Evolutionary conservation across 2,797 vertebrate genomes (phyloP).

Genomic region (Chiloscyllium punctatum): DNA sequence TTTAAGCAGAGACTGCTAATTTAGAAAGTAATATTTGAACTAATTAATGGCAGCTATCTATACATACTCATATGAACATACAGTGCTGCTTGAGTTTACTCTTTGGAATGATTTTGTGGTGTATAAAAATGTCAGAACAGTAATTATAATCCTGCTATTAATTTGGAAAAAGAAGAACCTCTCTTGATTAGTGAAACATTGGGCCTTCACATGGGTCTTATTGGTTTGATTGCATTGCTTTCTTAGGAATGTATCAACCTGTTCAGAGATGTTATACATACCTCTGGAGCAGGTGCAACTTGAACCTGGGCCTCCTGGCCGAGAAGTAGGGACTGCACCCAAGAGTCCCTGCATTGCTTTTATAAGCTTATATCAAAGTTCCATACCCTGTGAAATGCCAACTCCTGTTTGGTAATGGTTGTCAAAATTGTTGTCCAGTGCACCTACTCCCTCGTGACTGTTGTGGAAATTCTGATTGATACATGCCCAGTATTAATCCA

Average conservation of each 20-base stretch:
- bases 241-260: too few relatives aligned
- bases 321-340: too few relatives aligned
- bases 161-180: background rate
- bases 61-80: background rate
- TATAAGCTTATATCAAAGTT: background rate
- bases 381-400: background rate
- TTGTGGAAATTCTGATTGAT: slow-evolving; percentile 44
- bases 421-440: slow-evolving; percentile 56
- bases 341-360: background rate
- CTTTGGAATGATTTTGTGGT: background rate
- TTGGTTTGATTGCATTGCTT: background rate
- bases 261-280: too few relatives aligned
- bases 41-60: background rate
- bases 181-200: background rate
- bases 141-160: background rate
- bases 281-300: too few relatives aligned
- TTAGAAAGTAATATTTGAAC: background rate
- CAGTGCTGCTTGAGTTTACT: background rate
- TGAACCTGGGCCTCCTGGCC: too few relatives aligned
- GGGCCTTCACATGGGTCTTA: background rate
- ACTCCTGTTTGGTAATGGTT: slow-evolving; percentile 53
- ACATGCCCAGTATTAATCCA: slow-evolving; percentile 47
- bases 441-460: slow-evolving; percentile 50
- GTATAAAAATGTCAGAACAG: background rate
- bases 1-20: background rate